Evolutionary conservation across 2,113 vertebrate genomes (phyloP).

Genomic region (Oreochromis aureus): DNA sequence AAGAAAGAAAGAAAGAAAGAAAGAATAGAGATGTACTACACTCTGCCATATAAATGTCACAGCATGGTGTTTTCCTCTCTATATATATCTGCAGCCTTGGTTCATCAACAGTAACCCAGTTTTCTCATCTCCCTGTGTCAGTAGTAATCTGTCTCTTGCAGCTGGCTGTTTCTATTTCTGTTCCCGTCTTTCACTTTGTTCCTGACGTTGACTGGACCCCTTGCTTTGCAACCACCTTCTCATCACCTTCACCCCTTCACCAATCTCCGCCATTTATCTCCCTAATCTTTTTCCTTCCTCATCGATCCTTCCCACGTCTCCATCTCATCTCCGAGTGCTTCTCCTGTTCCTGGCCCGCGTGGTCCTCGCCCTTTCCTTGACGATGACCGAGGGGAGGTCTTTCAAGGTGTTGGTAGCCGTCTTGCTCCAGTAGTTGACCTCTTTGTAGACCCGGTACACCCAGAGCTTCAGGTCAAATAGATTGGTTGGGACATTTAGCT

Average conservation of each 20-base stretch:
- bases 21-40: background rate
- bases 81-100: background rate
- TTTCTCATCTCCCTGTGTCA: background rate
- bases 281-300: background rate
- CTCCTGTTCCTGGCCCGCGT: conserved; percentile 10
- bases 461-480: conserved; percentile 67
- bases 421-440: conserved; percentile 68
- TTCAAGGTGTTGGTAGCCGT: conserved; percentile 39
- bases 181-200: background rate
- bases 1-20: background rate
- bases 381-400: background rate
- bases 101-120: background rate
- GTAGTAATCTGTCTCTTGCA: background rate
- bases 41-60: background rate
- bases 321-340: conserved; percentile 24
- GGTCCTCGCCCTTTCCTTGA: background rate
- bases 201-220: background rate
- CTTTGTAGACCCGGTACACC: conserved; percentile 62
- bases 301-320: background rate
- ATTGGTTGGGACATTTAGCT: conserved; percentile 15
- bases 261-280: background rate
- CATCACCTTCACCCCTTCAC: background rate
- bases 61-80: background rate
- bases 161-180: background rate
- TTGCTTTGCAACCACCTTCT: background rate